A percentile compares a stretch with the other conserved stretches of the same genome.
These are phyloP conservation scores for Stigmatopora nigra DNA, from an alignment of 2,113 vertebrate species.

Conservation along the genomic window DNA sequence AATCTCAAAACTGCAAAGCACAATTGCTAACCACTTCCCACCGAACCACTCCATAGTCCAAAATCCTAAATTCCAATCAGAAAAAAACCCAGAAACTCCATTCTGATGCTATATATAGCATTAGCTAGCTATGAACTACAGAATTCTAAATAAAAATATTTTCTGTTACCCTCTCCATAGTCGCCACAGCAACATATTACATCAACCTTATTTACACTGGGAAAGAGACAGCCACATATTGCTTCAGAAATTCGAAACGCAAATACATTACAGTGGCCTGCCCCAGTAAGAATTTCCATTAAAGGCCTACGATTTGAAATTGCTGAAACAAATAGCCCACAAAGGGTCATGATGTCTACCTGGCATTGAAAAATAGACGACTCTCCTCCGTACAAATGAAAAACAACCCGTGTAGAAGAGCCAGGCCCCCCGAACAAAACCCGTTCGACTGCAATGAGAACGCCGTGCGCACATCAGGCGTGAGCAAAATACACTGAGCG, in stretches of 20 bases:
- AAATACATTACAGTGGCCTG: background rate
- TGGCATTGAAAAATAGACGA: constrained; percentile 38
- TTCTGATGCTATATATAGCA: too few species aligned
- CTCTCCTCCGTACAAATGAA: constrained; percentile 18
- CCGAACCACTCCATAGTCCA: too few species aligned
- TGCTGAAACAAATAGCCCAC: constrained; percentile 52
- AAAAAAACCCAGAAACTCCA: too few species aligned
- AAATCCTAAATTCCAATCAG: too few species aligned
- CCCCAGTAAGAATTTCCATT: background rate
- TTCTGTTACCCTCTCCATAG: too few species aligned
- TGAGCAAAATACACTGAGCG: constrained; percentile 34
- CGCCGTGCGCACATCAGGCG: constrained; percentile 23
- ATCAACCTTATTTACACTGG: too few species aligned
- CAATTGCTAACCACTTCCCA: too few species aligned
- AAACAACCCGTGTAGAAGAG: background rate
- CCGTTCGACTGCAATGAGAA: constrained; percentile 21
- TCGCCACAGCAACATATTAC: too few species aligned
- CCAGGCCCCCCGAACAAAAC: constrained; percentile 1
- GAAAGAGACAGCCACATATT: background rate
- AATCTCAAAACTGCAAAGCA: too few species aligned
- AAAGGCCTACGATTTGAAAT: background rate
- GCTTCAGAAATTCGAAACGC: background rate
- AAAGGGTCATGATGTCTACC: constrained; percentile 37
- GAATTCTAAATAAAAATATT: too few species aligned
- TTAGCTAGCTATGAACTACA: too few species aligned